These are phyloP conservation scores for Hemibagrus guttatus DNA, from an alignment of 2,797 vertebrate genomes.

Conservation along the genomic window DNA sequence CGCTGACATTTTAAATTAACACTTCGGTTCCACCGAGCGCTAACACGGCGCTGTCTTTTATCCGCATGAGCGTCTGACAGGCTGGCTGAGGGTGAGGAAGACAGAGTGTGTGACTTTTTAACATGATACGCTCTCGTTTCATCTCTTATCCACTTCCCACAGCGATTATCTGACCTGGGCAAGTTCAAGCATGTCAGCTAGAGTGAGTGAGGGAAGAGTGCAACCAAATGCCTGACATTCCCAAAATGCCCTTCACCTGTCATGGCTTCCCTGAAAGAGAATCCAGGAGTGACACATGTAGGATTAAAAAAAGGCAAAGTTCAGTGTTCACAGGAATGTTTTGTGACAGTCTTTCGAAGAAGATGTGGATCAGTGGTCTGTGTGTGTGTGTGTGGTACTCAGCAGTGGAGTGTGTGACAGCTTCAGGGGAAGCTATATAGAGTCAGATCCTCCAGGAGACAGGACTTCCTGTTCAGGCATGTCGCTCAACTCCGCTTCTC, in stretches of 20 bases:
- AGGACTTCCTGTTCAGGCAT: constrained; percentile 24
- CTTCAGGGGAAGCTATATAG: constrained; percentile 30
- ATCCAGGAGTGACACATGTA: background rate
- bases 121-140: constrained; percentile 45
- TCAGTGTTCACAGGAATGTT: constrained; percentile 6
- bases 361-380: constrained; percentile 10
- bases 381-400: background rate
- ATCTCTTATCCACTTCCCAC: constrained; percentile 48
- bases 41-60: constrained; percentile 7
- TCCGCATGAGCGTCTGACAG: background rate
- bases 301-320: background rate
- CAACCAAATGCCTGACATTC: constrained; percentile 31
- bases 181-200: constrained; percentile 49
- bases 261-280: constrained; percentile 38
- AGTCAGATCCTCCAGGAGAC: background rate
- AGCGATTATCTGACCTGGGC: constrained; percentile 50
- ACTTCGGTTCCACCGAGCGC: background rate
- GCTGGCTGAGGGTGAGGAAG: constrained; percentile 14
- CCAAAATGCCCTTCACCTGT: constrained; percentile 45
- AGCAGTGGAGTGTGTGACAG: constrained; percentile 18
- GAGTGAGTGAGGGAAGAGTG: constrained; percentile 5
- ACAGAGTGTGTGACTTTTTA: constrained; percentile 47
- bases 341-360: constrained; percentile 6
- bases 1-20: background rate
- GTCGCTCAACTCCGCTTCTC: constrained; percentile 8